phyloP scores from a whole-genome alignment of 1,140 invertebrate genomes.

The Drosophila melanica region DNA sequence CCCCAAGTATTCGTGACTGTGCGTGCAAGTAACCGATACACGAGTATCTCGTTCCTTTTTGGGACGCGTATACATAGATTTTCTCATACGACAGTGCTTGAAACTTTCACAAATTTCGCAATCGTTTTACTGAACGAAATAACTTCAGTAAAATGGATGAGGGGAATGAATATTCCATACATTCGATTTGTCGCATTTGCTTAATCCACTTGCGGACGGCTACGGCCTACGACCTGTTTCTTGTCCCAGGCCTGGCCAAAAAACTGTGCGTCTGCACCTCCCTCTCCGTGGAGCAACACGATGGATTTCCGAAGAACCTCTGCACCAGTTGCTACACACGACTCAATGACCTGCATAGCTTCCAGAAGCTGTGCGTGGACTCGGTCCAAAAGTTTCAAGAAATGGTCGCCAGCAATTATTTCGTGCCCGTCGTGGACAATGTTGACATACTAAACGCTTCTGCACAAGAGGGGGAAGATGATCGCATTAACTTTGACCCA shows the following conservation, averaged over 20 bases:
- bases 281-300: constrained; percentile 70
- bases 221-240: constrained; percentile 66
- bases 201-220: constrained; percentile 60
- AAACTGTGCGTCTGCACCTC: constrained; percentile 76
- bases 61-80: constrained; percentile 44
- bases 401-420: constrained; percentile 65
- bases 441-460: constrained; percentile 57
- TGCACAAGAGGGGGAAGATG: constrained; percentile 56
- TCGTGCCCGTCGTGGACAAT: constrained; percentile 41
- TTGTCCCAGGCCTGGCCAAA: constrained; percentile 74
- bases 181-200: constrained; percentile 76
- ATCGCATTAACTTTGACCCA: constrained; percentile 72
- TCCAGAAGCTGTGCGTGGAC: constrained; percentile 72
- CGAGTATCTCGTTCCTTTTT: constrained; percentile 20
- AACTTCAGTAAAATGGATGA: constrained; percentile 47
- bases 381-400: constrained; percentile 79
- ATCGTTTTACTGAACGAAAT: background rate
- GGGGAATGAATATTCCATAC: constrained; percentile 71
- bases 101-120: constrained; percentile 32
- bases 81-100: constrained; percentile 38
- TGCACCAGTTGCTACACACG: constrained; percentile 67
- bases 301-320: constrained; percentile 77
- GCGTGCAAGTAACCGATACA: constrained; percentile 31
- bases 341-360: constrained; percentile 74
- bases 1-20: constrained; percentile 4